Conservation (phyloP, 2,888 invertebrate species). For the Sepiola atlantica region DNA sequence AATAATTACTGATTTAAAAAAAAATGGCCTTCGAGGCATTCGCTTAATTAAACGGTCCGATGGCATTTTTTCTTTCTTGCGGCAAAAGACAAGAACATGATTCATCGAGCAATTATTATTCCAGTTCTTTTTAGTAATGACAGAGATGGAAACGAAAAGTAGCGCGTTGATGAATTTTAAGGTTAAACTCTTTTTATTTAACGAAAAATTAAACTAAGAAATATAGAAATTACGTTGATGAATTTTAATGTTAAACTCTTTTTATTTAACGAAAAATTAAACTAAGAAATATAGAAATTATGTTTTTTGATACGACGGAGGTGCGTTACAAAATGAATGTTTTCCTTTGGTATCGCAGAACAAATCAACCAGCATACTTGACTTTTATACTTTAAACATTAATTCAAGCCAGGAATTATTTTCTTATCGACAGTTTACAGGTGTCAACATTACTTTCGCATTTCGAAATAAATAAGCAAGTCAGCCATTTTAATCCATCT, state of each 20-base stretch:
- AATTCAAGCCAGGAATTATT: too few relatives aligned
- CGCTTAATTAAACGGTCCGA: neutral
- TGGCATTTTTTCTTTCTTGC: neutral
- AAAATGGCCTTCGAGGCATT: neutral
- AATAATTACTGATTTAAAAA: neutral
- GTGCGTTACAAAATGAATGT: too few relatives aligned
- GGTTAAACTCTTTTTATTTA: neutral
- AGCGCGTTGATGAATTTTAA: neutral
- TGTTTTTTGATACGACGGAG: too few relatives aligned
- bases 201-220: neutral
- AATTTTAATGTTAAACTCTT: neutral
- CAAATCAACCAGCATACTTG: too few relatives aligned
- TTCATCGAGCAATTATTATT: neutral
- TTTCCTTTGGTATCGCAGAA: too few relatives aligned
- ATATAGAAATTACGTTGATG: neutral
- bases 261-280: neutral
- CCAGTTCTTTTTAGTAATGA: neutral
- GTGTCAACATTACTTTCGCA: too few relatives aligned
- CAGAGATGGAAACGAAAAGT: neutral
- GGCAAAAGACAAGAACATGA: slow-evolving; percentile 9
- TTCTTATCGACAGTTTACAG: too few relatives aligned
- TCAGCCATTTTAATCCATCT: too few relatives aligned
- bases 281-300: neutral
- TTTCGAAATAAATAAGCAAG: too few relatives aligned
- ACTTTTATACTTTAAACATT: too few relatives aligned